Percentiles rank a stretch among this genome's conserved stretches.
These are phyloP conservation scores for Natrix natrix DNA, from an alignment of 2,797 vertebrate genomes.

Conservation along the genomic window DNA sequence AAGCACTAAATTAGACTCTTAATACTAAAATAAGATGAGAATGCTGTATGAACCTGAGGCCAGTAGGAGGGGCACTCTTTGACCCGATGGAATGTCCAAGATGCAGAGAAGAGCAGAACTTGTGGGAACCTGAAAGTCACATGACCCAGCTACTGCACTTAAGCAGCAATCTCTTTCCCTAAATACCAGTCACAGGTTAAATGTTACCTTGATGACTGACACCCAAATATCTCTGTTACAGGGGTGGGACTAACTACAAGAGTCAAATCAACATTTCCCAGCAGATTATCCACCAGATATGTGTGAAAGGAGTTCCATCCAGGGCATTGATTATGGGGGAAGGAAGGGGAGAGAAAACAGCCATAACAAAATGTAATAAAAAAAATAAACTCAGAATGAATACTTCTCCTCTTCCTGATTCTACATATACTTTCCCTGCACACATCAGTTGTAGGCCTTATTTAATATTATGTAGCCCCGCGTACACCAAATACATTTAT, in stretches of 20 bases:
- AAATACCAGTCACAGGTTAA: neutral
- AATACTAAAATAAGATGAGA: neutral
- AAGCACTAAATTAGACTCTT: neutral
- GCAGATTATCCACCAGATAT: neutral
- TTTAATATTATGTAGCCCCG: neutral
- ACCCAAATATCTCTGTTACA: neutral
- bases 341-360: neutral
- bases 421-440: neutral
- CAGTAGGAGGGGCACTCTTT: neutral
- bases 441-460: neutral
- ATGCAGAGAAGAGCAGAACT: neutral
- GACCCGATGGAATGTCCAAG: neutral
- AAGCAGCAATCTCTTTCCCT: neutral
- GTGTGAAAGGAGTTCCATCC: neutral
- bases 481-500: neutral
- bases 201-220: neutral
- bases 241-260: neutral
- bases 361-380: neutral
- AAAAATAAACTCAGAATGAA: neutral
- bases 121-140: neutral
- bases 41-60: neutral
- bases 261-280: neutral
- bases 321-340: neutral
- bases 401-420: neutral
- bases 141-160: neutral